Conservation (phyloP, 2,888 invertebrate species). For the Epinotia nisella region DNA sequence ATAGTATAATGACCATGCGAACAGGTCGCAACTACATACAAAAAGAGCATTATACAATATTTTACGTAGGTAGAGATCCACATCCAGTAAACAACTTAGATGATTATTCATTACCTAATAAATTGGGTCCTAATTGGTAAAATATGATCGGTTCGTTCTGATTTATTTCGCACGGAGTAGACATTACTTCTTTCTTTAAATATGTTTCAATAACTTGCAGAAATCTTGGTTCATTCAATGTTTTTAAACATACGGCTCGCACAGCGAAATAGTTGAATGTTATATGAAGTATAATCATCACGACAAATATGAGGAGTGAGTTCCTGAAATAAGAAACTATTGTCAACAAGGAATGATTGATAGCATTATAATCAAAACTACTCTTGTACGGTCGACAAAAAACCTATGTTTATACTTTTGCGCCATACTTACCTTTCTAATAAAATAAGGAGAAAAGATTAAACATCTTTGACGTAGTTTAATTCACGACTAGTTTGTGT, state of each 20-base stretch:
- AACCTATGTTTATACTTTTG: too few species aligned
- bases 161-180: slow-evolving; percentile 88
- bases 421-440: too few species aligned
- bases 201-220: slow-evolving; percentile 88
- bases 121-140: slow-evolving; percentile 60
- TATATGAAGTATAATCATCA: slow-evolving; percentile 92
- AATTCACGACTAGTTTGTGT: background rate
- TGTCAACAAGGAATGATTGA: background rate
- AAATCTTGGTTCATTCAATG: slow-evolving; percentile 92
- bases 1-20: too few species aligned
- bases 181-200: slow-evolving; percentile 85
- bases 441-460: too few species aligned
- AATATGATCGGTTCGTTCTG: slow-evolving; percentile 85
- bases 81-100: background rate
- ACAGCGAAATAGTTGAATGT: slow-evolving; percentile 95
- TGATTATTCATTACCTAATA: slow-evolving; percentile 57
- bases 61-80: background rate
- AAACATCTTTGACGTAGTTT: background rate
- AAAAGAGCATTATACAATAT: too few species aligned
- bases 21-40: too few species aligned
- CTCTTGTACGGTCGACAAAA: background rate
- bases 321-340: slow-evolving; percentile 78
- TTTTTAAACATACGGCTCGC: slow-evolving; percentile 89
- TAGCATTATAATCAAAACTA: background rate
- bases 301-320: slow-evolving; percentile 89